Conservation (phyloP, 1,140 invertebrate genomes). For the Papilio glaucus region DNA sequence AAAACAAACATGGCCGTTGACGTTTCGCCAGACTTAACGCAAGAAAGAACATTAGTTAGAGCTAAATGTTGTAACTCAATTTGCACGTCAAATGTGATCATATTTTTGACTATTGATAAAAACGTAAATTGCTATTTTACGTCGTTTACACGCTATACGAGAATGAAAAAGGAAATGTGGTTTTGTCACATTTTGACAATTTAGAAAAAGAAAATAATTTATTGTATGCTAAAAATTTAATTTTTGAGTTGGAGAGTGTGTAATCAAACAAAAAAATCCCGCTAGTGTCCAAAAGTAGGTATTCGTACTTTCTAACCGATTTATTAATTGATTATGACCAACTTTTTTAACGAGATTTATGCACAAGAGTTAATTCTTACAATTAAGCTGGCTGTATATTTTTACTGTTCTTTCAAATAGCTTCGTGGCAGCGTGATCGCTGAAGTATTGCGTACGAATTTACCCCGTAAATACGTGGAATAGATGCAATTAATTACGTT, state of each 20-base stretch:
- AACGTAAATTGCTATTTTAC: not conserved
- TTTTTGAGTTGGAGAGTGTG: not conserved
- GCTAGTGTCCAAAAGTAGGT: not conserved
- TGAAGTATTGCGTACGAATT: too few relatives aligned
- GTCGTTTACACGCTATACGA: not conserved
- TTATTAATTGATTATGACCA: constrained; percentile 5
- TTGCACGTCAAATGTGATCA: not conserved
- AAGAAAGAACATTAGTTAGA: constrained; percentile 3
- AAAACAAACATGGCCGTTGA: not conserved
- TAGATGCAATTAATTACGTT: too few relatives aligned
- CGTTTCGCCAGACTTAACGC: not conserved
- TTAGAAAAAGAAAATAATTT: too few relatives aligned
- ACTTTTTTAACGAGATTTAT: constrained; percentile 3
- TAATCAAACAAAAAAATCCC: not conserved
- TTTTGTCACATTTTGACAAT: too few relatives aligned
- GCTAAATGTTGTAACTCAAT: not conserved
- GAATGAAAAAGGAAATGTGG: not conserved
- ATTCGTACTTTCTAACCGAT: not conserved
- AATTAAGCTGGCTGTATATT: not conserved
- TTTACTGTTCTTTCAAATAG: too few relatives aligned
- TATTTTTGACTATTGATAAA: not conserved
- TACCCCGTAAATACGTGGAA: too few relatives aligned
- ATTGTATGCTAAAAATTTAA: not conserved
- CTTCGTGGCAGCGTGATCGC: too few relatives aligned
- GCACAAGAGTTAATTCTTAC: not conserved